Evolutionary conservation across 2,888 invertebrate genomes (phyloP).

Genomic region (Macropis europaea): DNA sequence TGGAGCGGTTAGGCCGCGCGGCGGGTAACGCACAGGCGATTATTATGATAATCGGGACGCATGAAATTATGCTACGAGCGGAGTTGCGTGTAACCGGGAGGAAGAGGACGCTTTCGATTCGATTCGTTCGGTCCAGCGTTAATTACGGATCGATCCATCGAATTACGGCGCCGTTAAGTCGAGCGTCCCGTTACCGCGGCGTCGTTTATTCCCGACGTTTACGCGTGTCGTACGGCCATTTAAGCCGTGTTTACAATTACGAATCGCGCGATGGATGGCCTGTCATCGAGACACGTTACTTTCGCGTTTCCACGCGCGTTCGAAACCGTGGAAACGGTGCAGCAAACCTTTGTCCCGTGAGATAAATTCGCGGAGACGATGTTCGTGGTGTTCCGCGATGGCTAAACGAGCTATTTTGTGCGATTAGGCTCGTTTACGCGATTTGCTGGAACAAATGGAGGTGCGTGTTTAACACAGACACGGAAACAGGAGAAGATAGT

Average conservation of each 20-base stretch:
- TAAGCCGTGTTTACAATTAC: constrained; percentile 5
- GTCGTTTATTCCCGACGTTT: constrained; percentile 2
- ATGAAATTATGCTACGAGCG: not conserved
- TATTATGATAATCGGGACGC: constrained; percentile 6
- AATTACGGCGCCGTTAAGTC: not conserved
- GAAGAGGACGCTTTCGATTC: not conserved
- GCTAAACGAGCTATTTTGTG: too few species aligned
- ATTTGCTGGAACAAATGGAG: too few species aligned
- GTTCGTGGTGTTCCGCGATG: too few species aligned
- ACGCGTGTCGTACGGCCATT: constrained; percentile 17
- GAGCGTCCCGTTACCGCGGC: not conserved
- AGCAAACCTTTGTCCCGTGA: too few species aligned
- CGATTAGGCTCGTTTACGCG: too few species aligned
- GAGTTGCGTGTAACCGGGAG: not conserved
- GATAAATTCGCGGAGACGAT: too few species aligned
- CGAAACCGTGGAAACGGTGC: too few species aligned
- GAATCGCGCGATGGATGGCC: not conserved
- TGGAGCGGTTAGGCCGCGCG: not conserved
- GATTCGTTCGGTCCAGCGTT: not conserved
- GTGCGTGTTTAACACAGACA: too few species aligned
- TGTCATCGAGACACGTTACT: not conserved
- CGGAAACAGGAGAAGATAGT: too few species aligned
- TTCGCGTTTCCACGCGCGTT: constrained; percentile 1
- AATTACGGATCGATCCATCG: constrained; percentile 28
- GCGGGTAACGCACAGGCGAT: not conserved